Percentiles rank a stretch among this genome's conserved stretches.
These are phyloP conservation scores for Tachysurus fulvidraco DNA, from an alignment of 2,113 vertebrate genomes.

Conservation along the genomic window DNA sequence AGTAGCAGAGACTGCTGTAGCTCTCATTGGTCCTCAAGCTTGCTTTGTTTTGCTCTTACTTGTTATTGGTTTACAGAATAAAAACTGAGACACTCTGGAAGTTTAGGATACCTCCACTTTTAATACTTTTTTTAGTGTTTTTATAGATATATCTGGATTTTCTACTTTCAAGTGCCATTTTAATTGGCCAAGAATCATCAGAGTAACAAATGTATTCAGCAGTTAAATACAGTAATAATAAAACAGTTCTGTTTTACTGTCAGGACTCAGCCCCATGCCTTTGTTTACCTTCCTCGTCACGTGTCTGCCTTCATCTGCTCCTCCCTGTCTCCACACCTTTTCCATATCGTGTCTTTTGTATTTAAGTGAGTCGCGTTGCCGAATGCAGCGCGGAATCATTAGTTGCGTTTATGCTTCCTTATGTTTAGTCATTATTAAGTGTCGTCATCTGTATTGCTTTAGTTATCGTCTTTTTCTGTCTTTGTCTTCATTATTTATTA, in stretches of 20 bases:
- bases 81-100: neutral
- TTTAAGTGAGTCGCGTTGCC: no score
- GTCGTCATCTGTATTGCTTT: no score
- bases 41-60: conserved; percentile 40
- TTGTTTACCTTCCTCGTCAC: no score
- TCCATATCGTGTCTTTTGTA: no score
- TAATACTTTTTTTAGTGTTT: neutral
- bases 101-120: neutral
- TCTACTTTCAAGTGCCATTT: neutral
- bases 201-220: neutral
- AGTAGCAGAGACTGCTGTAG: conserved; percentile 52
- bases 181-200: neutral
- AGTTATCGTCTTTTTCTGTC: no score
- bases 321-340: no score
- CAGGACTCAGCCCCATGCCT: no score
- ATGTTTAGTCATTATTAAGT: no score
- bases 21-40: conserved; percentile 29
- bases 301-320: no score
- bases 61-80: conserved; percentile 1
- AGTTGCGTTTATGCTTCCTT: no score
- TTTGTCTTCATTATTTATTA: no score
- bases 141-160: neutral
- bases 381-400: no score
- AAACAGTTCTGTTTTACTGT: neutral
- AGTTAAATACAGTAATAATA: neutral